phyloP scores from a whole-genome alignment of 64 coral and sea anemone genomes.

The Dendrophyllia cribrosa region DNA sequence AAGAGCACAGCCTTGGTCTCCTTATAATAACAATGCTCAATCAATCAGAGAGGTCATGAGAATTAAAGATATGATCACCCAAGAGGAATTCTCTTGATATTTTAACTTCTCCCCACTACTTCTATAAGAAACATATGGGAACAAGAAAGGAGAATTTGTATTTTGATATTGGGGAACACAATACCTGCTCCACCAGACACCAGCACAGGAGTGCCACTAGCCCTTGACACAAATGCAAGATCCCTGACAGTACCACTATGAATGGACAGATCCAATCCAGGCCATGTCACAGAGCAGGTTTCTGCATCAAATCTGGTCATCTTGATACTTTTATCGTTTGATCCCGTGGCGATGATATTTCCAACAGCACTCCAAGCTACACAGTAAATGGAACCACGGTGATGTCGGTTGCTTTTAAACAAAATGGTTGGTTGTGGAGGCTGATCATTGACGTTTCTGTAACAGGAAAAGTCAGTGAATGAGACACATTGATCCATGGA shows the following conservation, averaged over 20 bases:
- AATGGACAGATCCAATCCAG: slow-evolving; percentile 83
- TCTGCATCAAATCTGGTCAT: slow-evolving; percentile 86
- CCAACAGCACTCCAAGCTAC: slow-evolving; percentile 86
- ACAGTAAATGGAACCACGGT: slow-evolving; percentile 97
- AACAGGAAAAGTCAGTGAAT: not conserved
- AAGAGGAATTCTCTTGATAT: no score
- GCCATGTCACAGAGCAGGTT: slow-evolving; percentile 74
- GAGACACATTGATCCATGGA: no score
- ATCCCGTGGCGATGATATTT: slow-evolving; percentile 92
- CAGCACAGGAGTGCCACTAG: slow-evolving; percentile 78
- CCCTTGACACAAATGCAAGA: slow-evolving; percentile 87
- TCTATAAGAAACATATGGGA: no score
- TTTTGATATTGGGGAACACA: no score
- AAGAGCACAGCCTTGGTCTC: no score
- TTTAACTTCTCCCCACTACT: no score
- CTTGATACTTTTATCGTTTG: slow-evolving; percentile 97
- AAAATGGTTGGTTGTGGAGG: slow-evolving; percentile 85
- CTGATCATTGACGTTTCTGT: slow-evolving; percentile 40
- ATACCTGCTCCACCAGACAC: slow-evolving; percentile 97
- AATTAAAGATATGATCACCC: no score
- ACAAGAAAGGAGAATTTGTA: no score
- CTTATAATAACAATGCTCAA: no score
- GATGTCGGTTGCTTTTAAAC: slow-evolving; percentile 85
- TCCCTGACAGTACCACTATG: slow-evolving; percentile 94
- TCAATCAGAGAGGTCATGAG: no score